phyloP scores from a whole-genome alignment of 2,888 invertebrate genomes.

The Andrena marginata region DNA sequence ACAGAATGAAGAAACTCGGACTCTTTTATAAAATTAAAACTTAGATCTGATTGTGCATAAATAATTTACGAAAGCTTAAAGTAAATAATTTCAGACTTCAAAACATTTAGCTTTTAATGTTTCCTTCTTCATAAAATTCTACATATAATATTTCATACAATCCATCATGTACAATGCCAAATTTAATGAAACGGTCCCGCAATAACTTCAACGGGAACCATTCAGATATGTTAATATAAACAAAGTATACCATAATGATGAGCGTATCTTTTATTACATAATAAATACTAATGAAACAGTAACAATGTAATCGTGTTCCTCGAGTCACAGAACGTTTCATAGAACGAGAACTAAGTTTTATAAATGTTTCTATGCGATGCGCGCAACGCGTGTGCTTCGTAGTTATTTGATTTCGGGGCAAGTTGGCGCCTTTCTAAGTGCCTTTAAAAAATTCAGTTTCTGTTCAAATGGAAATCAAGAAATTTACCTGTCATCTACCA shows the following conservation, averaged over 20 bases:
- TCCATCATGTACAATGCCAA: slow-evolving; percentile 41
- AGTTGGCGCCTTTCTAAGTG: slow-evolving; percentile 6
- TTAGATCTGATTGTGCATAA: slow-evolving; percentile 22
- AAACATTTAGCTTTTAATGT: slow-evolving; percentile 46
- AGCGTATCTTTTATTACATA: slow-evolving; percentile 29
- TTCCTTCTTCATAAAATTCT: slow-evolving; percentile 51
- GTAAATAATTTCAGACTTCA: slow-evolving; percentile 36
- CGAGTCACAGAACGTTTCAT: slow-evolving; percentile 23
- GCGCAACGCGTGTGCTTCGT: slow-evolving; percentile 25
- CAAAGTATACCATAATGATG: slow-evolving; percentile 35
- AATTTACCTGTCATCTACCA: slow-evolving; percentile 7
- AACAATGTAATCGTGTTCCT: slow-evolving; percentile 45
- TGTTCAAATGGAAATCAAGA: slow-evolving; percentile 9
- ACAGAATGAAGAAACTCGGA: not conserved
- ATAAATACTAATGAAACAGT: slow-evolving; percentile 49
- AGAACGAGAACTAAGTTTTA: slow-evolving; percentile 35
- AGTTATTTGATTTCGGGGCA: slow-evolving; percentile 14
- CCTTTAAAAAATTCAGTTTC: not conserved
- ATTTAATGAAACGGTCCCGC: slow-evolving; percentile 24
- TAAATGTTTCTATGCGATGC: slow-evolving; percentile 25
- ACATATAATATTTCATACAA: slow-evolving; percentile 51
- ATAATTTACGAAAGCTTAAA: slow-evolving; percentile 21
- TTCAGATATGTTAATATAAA: slow-evolving; percentile 47
- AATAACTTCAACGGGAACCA: slow-evolving; percentile 19
- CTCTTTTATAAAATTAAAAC: slow-evolving; percentile 7